Evolutionary conservation across 2,888 invertebrate species (phyloP).

Genomic region (Pammene aurita): DNA sequence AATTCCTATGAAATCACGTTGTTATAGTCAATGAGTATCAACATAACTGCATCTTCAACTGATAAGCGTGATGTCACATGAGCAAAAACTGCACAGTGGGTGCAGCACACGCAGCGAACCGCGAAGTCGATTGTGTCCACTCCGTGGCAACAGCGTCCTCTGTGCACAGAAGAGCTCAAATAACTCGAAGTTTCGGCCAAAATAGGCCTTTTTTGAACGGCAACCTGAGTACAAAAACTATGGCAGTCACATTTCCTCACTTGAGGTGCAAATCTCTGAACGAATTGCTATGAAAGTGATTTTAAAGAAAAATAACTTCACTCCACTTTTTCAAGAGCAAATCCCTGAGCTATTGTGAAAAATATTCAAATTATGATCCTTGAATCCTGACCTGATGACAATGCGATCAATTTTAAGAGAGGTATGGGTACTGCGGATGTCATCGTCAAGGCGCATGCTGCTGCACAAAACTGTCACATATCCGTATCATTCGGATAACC

Average conservation of each 20-base stretch:
- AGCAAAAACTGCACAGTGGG: slow-evolving; percentile 34
- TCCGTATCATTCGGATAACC: too few species aligned
- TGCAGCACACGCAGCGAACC: slow-evolving; percentile 26
- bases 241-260: slow-evolving; percentile 1
- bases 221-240: background rate
- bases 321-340: too few species aligned
- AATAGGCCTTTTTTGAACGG: background rate
- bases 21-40: background rate
- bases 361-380: too few species aligned
- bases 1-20: too few species aligned
- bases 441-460: too few species aligned
- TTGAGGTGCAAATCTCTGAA: background rate
- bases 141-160: background rate
- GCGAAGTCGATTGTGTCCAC: slow-evolving; percentile 22
- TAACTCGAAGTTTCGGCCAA: background rate
- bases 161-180: slow-evolving; percentile 9
- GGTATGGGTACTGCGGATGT: too few species aligned
- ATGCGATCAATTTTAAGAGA: too few species aligned
- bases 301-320: too few species aligned
- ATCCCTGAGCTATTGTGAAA: too few species aligned
- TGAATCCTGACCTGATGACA: too few species aligned
- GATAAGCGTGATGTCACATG: slow-evolving; percentile 2
- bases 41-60: background rate
- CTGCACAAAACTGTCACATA: too few species aligned
- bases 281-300: background rate